phyloP scores from a whole-genome alignment of 2,113 vertebrate genomes.

The Hoplias malabaricus region DNA sequence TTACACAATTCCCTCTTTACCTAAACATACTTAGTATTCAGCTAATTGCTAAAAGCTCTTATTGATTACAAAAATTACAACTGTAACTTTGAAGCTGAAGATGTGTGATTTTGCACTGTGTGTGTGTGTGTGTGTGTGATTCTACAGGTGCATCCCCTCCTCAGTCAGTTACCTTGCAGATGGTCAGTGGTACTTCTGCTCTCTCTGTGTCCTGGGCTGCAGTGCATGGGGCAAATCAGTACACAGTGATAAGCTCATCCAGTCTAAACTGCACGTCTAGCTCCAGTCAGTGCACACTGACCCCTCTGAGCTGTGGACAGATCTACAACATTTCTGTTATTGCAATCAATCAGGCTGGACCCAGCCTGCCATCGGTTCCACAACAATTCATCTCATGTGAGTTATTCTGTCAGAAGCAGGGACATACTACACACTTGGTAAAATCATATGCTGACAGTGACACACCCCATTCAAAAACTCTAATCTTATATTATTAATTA shows the following conservation, averaged over 20 bases:
- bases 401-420: conserved; percentile 24
- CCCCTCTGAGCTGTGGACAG: conserved; percentile 75
- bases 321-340: conserved; percentile 74
- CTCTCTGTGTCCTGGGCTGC: conserved; percentile 76
- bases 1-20: not conserved
- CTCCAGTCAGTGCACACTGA: conserved; percentile 71
- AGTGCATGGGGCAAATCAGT: conserved; percentile 69
- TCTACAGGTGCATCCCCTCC: conserved; percentile 65
- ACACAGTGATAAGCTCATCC: conserved; percentile 66
- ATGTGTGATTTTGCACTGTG: not conserved
- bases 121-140: conserved; percentile 8
- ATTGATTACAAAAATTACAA: not conserved
- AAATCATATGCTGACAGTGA: too few species aligned
- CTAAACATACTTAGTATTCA: too few species aligned
- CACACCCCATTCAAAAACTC: too few species aligned
- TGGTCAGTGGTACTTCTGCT: conserved; percentile 43
- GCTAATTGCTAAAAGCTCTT: too few species aligned
- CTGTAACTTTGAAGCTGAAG: not conserved
- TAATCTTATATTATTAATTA: too few species aligned
- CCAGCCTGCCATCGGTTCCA: conserved; percentile 70
- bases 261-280: conserved; percentile 71
- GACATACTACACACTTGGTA: too few species aligned
- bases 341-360: conserved; percentile 80
- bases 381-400: conserved; percentile 77
- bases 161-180: conserved; percentile 42